Conservation (phyloP, 2,797 vertebrate genomes). For the Gallirallus australis region DNA sequence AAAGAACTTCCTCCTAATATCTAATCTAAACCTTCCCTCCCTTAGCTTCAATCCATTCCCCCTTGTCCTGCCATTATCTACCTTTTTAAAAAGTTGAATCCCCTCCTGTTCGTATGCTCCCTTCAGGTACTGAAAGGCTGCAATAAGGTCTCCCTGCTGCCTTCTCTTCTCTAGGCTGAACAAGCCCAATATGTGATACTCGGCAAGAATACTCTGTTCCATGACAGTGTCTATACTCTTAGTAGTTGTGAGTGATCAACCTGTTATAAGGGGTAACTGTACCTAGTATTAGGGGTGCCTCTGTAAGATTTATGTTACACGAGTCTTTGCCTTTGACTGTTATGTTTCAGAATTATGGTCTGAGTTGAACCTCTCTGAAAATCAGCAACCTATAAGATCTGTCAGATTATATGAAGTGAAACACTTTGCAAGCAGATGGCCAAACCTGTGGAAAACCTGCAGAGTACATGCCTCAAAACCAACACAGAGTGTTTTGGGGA, state of each 20-base stretch:
- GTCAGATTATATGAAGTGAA: background rate
- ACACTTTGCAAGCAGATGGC: background rate
- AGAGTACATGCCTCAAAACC: background rate
- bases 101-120: too few species aligned
- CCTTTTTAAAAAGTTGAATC: too few species aligned
- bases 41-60: too few species aligned
- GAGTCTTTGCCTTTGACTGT: background rate
- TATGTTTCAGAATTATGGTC: background rate
- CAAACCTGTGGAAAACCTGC: background rate
- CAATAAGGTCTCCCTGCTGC: too few species aligned
- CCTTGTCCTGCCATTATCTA: too few species aligned
- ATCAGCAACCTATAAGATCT: background rate
- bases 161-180: too few species aligned
- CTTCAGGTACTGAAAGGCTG: too few species aligned
- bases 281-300: background rate
- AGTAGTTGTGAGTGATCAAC: background rate
- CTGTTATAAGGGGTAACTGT: background rate
- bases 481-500: background rate
- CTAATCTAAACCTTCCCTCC: too few species aligned
- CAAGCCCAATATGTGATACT: background rate
- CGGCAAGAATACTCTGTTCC: background rate
- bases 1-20: too few species aligned
- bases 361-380: background rate
- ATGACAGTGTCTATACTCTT: background rate
- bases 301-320: background rate